These are phyloP conservation scores for Wasmannia auropunctata DNA, from an alignment of 1,140 invertebrate genomes.

Conservation along the genomic window DNA sequence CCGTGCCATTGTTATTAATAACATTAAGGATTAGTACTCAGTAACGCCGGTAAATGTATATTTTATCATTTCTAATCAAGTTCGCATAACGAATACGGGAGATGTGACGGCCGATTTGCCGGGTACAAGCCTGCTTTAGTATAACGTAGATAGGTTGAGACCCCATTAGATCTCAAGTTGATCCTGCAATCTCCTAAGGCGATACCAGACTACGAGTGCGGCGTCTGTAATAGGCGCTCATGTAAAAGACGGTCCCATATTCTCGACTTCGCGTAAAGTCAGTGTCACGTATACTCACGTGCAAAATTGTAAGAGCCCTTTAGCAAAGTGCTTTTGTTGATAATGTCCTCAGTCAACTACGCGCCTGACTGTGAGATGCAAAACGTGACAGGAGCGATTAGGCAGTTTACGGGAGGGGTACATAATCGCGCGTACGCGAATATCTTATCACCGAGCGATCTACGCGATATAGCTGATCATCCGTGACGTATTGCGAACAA, in stretches of 20 bases:
- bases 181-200: constrained; percentile 66
- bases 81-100: constrained; percentile 22
- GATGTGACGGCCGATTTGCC: constrained; percentile 46
- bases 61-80: constrained; percentile 43
- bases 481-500: neutral
- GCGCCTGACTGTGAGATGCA: constrained; percentile 15
- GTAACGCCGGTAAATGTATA: constrained; percentile 15
- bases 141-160: constrained; percentile 65
- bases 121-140: constrained; percentile 43
- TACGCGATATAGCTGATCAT: neutral
- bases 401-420: constrained; percentile 1
- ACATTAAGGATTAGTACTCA: constrained; percentile 8
- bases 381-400: constrained; percentile 34
- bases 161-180: constrained; percentile 73
- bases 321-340: constrained; percentile 56
- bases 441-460: constrained; percentile 5
- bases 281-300: constrained; percentile 45
- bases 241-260: constrained; percentile 55
- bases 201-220: constrained; percentile 71
- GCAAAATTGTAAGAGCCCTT: constrained; percentile 47
- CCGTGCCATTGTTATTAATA: neutral
- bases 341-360: constrained; percentile 46
- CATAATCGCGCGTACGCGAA: constrained; percentile 14
- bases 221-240: constrained; percentile 68
- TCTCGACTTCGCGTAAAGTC: constrained; percentile 56